Percentiles rank a stretch among this genome's conserved stretches.
Conservation (phyloP, 1,140 invertebrate species). For the Sarcophaga peregrina region DNA sequence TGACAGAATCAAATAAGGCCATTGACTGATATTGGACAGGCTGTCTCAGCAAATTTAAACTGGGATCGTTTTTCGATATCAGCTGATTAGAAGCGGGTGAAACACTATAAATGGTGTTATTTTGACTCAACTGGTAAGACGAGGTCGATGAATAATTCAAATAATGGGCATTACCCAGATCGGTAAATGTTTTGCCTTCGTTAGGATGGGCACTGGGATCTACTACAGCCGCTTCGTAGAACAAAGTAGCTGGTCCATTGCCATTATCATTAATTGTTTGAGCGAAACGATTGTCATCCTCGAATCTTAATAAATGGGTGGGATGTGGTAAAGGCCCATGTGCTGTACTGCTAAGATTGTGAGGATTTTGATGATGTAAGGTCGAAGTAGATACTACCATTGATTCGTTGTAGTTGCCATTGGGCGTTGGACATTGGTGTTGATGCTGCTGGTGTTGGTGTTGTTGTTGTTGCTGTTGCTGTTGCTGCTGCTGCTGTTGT, state of each 20-base stretch:
- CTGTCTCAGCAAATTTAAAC: conserved; percentile 53
- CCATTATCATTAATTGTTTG: conserved; percentile 54
- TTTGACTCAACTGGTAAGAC: conserved; percentile 52
- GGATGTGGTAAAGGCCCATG: conserved; percentile 47
- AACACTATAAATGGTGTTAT: conserved; percentile 58
- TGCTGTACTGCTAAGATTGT: conserved; percentile 42
- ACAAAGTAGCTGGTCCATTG: conserved; percentile 48
- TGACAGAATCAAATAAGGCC: conserved; percentile 46
- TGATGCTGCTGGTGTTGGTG: conserved; percentile 50
- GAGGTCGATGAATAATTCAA: conserved; percentile 51
- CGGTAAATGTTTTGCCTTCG: conserved; percentile 63
- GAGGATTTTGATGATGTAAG: conserved; percentile 57
- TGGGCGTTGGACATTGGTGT: conserved; percentile 60
- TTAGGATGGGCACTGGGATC: conserved; percentile 52
- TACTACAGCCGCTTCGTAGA: conserved; percentile 57
- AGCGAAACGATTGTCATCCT: conserved; percentile 49
- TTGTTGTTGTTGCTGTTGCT: conserved; percentile 47
- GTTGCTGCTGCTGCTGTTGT: conserved; percentile 42
- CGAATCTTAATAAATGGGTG: conserved; percentile 39
- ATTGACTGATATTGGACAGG: conserved; percentile 53
- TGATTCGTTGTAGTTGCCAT: conserved; percentile 55
- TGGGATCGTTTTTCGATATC: conserved; percentile 58
- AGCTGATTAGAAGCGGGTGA: conserved; percentile 50
- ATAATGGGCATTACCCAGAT: conserved; percentile 55
- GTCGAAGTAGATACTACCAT: conserved; percentile 56